phyloP scores from a whole-genome alignment of 2,888 invertebrate species.

The Heliconius charithonia region DNA sequence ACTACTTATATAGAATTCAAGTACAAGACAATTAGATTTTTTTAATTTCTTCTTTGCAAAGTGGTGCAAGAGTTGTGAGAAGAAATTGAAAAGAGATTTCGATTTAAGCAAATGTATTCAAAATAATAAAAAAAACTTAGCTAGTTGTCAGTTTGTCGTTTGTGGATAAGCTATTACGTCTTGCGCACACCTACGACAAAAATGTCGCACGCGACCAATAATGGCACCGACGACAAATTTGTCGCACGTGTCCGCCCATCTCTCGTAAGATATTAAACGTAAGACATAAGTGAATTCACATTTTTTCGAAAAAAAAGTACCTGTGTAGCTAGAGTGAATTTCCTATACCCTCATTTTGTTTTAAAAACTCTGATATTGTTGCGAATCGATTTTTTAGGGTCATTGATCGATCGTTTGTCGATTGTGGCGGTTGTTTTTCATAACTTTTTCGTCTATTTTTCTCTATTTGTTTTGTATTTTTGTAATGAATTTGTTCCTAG shows the following conservation, averaged over 20 bases:
- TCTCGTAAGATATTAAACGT: constrained; percentile 68
- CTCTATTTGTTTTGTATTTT: constrained; percentile 31
- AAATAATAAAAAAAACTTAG: constrained; percentile 59
- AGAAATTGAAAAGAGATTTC: constrained; percentile 55
- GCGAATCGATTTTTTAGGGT: constrained; percentile 54
- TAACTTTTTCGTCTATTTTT: constrained; percentile 38
- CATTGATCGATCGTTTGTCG: constrained; percentile 41
- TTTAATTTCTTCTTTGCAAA: constrained; percentile 35
- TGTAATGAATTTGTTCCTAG: constrained; percentile 52
- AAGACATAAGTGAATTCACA: constrained; percentile 74
- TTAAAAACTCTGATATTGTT: constrained; percentile 70
- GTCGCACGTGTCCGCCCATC: constrained; percentile 57
- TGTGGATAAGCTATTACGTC: constrained; percentile 61
- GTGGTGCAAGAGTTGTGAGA: constrained; percentile 49
- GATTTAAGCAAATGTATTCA: constrained; percentile 77
- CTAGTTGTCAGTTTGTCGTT: constrained; percentile 75
- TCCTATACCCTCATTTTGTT: constrained; percentile 56
- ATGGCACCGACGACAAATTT: constrained; percentile 45
- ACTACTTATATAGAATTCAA: constrained; percentile 59
- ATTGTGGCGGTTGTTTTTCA: constrained; percentile 24
- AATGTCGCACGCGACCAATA: constrained; percentile 14
- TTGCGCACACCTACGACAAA: constrained; percentile 43
- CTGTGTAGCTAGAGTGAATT: constrained; percentile 83
- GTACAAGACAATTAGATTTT: constrained; percentile 43
- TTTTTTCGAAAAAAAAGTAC: constrained; percentile 59